Percentiles rank a stretch among this genome's conserved stretches.
Conservation (phyloP, 2,888 invertebrate genomes). For the Danaus chrysippus region DNA sequence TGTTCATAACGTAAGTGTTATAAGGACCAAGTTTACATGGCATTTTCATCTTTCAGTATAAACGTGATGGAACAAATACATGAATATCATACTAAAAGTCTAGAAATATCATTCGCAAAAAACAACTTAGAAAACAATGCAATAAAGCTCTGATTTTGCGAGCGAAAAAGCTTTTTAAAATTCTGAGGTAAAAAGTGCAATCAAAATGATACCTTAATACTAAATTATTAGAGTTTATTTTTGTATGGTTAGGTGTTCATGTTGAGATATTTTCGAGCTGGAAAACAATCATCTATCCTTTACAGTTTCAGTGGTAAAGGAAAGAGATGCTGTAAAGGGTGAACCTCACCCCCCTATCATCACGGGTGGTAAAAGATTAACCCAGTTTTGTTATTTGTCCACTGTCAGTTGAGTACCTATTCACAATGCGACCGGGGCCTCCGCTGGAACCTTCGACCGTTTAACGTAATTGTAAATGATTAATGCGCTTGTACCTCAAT, state of each 20-base stretch:
- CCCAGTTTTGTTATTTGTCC: slow-evolving; percentile 80
- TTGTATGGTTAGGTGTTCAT: background rate
- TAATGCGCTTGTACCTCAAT: slow-evolving; percentile 67
- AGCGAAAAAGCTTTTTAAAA: slow-evolving; percentile 67
- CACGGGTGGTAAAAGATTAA: slow-evolving; percentile 77
- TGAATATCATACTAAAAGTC: slow-evolving; percentile 75
- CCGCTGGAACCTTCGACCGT: slow-evolving; percentile 68
- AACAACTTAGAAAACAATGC: slow-evolving; percentile 49
- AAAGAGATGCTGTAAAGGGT: slow-evolving; percentile 61
- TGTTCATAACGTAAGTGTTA: slow-evolving; percentile 54
- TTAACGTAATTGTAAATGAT: slow-evolving; percentile 78
- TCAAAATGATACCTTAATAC: slow-evolving; percentile 43
- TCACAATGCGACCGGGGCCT: slow-evolving; percentile 75
- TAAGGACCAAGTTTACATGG: slow-evolving; percentile 66
- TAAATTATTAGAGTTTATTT: slow-evolving; percentile 8
- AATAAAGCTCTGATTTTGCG: slow-evolving; percentile 61
- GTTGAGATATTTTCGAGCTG: slow-evolving; percentile 50
- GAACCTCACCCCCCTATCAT: slow-evolving; percentile 62
- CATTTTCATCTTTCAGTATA: slow-evolving; percentile 72
- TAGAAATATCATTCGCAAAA: slow-evolving; percentile 53
- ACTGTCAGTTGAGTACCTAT: slow-evolving; percentile 78
- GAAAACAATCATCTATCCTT: slow-evolving; percentile 49
- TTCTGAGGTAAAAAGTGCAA: slow-evolving; percentile 64
- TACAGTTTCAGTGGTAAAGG: slow-evolving; percentile 54
- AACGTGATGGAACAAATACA: slow-evolving; percentile 75